Evolutionary conservation across 2,113 vertebrate species (phyloP), one percentile per base, ranked within the genome.

Genomic region (Macquaria australasica): DNA sequence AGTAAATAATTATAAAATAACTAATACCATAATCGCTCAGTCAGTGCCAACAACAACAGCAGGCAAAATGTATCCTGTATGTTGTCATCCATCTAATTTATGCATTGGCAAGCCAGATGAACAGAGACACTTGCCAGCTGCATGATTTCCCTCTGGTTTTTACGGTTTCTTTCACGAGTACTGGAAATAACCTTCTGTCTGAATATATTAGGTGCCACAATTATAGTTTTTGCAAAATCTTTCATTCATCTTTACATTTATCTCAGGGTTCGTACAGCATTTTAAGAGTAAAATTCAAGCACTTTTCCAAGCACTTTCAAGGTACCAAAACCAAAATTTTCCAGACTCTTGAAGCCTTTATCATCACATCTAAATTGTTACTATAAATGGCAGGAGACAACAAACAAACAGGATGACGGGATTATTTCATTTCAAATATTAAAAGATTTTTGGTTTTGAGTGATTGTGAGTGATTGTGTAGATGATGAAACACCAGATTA

Each of bases 51-150:
- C 23, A 50, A 50, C 8, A 77, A 34, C 64, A 77, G 56, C 25
- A 55, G 48, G 48, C 50, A 10, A 55, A n/a, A 45, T 48, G 34
- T 45, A 25, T 62, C 53, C 53, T 82, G 43, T 51, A 28, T 34
- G 10, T 77, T 62, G 64, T 63, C 31, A n/a, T 43, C 23, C 45
- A 34, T 69, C 28, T 34, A 69, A 41, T 62, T 62, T 55, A 60
- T 34, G 55, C 6, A 8, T 3, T 39, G 71, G 7, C 10, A 11
- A 53, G 34, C 20, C 43, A 77, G 34, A 70, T n/a, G 45, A 53
- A 31, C 45, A 23, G 41, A 51, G 43, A 62, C 45, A 43, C 28
- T 48, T 31, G 8, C 23, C 60, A 75, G 83, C 77, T 70, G 63
- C 21, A 43, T 28, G 64, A 70, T 18, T 53, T 75, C 48, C 64